Percentiles rank a stretch among this genome's conserved stretches.
Conservation (phyloP, 2,797 vertebrate genomes). For the Scomberomorus guttatus region DNA sequence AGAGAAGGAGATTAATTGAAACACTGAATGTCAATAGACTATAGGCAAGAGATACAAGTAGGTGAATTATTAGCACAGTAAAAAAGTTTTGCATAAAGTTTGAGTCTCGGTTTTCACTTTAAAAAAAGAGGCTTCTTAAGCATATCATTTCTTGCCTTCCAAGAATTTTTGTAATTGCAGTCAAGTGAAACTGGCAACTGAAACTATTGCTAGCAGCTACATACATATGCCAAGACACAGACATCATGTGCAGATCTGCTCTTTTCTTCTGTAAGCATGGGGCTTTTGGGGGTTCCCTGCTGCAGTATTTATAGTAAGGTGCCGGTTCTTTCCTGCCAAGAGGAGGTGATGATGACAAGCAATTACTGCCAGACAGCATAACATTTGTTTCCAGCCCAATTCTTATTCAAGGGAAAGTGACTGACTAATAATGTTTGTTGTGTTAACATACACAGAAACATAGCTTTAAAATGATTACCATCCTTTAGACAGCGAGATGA, state of each 20-base stretch:
- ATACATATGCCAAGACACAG: conserved; percentile 20
- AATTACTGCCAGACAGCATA: conserved; percentile 23
- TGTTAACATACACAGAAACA: conserved; percentile 18
- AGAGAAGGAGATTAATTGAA: neutral
- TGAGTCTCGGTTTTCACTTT: neutral
- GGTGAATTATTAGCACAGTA: neutral
- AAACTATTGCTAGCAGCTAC: conserved; percentile 12
- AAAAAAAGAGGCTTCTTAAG: neutral
- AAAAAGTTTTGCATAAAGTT: neutral
- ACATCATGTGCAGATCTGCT: conserved; percentile 35
- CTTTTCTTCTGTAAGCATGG: conserved; percentile 40
- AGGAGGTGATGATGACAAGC: conserved; percentile 49
- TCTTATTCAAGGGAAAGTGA: conserved; percentile 34
- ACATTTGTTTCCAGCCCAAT: conserved; percentile 39
- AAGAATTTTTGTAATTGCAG: conserved; percentile 4
- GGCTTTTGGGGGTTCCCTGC: conserved; percentile 53
- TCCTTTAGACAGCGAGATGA: conserved; percentile 2
- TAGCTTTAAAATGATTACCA: conserved; percentile 21
- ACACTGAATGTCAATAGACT: neutral
- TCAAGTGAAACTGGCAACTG: conserved; percentile 22
- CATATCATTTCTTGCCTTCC: neutral
- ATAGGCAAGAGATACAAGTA: neutral
- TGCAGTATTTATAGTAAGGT: conserved; percentile 53
- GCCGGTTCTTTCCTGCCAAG: conserved; percentile 43
- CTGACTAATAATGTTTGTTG: conserved; percentile 7